Base-by-base conservation (phyloP, 92 coral and sea anemone genomes). In the Nematostella vectensis region DNA sequence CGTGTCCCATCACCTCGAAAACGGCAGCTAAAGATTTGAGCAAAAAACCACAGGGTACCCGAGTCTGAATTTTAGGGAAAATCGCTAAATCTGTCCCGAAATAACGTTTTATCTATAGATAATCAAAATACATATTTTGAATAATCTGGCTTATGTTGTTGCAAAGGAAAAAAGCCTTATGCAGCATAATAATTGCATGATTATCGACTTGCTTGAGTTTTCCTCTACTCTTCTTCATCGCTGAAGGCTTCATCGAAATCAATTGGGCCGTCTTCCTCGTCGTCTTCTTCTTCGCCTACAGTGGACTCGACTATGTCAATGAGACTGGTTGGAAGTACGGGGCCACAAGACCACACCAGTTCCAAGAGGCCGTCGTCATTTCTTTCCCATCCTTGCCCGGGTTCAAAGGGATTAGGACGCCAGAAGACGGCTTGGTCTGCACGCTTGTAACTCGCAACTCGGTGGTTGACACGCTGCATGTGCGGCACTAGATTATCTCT, bases 331-430 rank as follows among this genome's bases (percentile, higher is more conserved):
- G 75, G 69, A 37, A 67, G 69, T 29, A 66, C 39, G 13, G 62
- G 81, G 23, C 69, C 42, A 39, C 68, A 29, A 10, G 55, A 56
- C 81, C 75, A 74, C 64, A 74, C 43, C 25, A 74, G 81, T 63
- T 74, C 69, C 19, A 74, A 40, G 43, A 58, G 25, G 40, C 60
- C 63, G 22, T 43, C 53, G 30, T 59, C 69, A 10, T 67, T 59
- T 55, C 59, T 74, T 51, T 48, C 22, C 68, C 76, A 60, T 3
- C 76, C 68, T 27, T 69, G 57, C 11, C 50, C 74, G 0, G 29
- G 33, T 16, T 65, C 71, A 25, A 52, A 53, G 29, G 81, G 74
- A 20, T 65, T 58, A 31, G 68, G 75, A 31, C 70, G 26, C 75
- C 36, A 60, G 52, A 67, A 36, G 58, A 67, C 55, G 13, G 75